Percentiles rank a stretch among this genome's conserved stretches.
Evolutionary conservation across 2,797 vertebrate species (phyloP).

Genomic region (Gadopsis marmoratus): DNA sequence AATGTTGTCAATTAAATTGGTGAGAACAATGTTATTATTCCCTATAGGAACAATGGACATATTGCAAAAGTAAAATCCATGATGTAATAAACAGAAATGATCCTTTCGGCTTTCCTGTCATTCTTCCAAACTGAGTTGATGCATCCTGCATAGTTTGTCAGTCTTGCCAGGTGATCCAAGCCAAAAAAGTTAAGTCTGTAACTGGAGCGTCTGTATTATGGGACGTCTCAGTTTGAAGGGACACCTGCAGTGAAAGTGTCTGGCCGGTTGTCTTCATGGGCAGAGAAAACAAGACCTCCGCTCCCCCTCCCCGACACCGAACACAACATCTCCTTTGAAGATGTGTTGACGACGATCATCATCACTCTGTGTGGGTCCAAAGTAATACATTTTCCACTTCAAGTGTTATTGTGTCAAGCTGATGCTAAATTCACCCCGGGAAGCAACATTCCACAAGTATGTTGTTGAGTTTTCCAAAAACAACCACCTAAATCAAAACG

Average conservation of each 20-base stretch:
- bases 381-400: slow-evolving; percentile 56
- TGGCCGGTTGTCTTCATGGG: slow-evolving; percentile 38
- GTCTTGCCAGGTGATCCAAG: background rate
- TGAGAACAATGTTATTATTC: background rate
- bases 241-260: slow-evolving; percentile 64
- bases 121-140: background rate
- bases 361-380: slow-evolving; percentile 49
- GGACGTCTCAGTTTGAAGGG: slow-evolving; percentile 50
- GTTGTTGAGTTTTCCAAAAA: slow-evolving; percentile 66
- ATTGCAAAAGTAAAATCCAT: background rate
- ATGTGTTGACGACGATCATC: slow-evolving; percentile 25
- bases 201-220: background rate
- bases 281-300: slow-evolving; percentile 29
- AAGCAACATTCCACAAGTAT: slow-evolving; percentile 59
- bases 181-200: slow-evolving; percentile 22
- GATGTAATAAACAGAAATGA: background rate
- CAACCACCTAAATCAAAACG: slow-evolving; percentile 80
- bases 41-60: background rate
- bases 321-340: slow-evolving; percentile 61
- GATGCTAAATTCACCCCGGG: slow-evolving; percentile 53
- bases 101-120: background rate
- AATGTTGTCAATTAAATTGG: background rate
- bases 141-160: slow-evolving; percentile 32
- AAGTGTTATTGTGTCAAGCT: slow-evolving; percentile 44
- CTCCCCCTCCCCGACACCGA: slow-evolving; percentile 1